A percentile compares a stretch with the other conserved stretches of the same genome.
Conservation (phyloP, 35 echinoderm and acorn worm species). For the Holothuria glaberrima region DNA sequence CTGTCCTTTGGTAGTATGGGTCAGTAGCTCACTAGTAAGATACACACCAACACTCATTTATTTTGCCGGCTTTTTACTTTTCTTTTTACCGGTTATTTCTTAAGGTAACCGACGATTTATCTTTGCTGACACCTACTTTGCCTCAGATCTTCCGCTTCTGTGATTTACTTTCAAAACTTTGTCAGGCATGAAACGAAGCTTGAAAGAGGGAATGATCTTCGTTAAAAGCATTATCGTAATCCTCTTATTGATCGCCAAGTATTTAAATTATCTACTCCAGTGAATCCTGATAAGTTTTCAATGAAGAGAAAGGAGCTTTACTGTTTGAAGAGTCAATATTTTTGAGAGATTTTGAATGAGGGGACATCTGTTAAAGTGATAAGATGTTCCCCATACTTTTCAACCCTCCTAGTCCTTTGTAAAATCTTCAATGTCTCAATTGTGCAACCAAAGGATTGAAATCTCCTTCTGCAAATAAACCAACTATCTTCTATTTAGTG, state of each 20-base stretch:
- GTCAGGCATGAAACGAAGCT: not conserved
- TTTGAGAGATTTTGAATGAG: conserved; percentile 9
- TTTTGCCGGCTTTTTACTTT: not conserved
- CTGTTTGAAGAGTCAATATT: conserved; percentile 50
- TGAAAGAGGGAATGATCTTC: not conserved
- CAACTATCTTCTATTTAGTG: not conserved
- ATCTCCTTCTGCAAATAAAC: not conserved
- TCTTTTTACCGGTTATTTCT: not conserved
- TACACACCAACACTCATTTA: too few relatives aligned
- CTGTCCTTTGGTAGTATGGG: too few relatives aligned
- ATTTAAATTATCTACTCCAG: conserved; percentile 34
- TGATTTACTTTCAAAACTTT: not conserved
- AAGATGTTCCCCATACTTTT: not conserved
- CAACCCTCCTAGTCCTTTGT: not conserved
- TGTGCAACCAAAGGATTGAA: not conserved
- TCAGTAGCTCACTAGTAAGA: too few relatives aligned
- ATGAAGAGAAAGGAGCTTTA: not conserved
- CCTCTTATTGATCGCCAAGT: conserved; percentile 34
- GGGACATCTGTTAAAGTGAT: conserved; percentile 26
- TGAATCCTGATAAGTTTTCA: conserved; percentile 33
- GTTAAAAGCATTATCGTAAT: not conserved
- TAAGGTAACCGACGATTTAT: not conserved
- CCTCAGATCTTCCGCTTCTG: not conserved
- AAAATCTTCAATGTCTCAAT: not conserved
- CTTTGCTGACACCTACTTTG: not conserved